A percentile compares a stretch with the other conserved stretches of the same genome.
Evolutionary conservation across 2,888 invertebrate species (phyloP).

Genomic region (Trichopoda pennipes): DNA sequence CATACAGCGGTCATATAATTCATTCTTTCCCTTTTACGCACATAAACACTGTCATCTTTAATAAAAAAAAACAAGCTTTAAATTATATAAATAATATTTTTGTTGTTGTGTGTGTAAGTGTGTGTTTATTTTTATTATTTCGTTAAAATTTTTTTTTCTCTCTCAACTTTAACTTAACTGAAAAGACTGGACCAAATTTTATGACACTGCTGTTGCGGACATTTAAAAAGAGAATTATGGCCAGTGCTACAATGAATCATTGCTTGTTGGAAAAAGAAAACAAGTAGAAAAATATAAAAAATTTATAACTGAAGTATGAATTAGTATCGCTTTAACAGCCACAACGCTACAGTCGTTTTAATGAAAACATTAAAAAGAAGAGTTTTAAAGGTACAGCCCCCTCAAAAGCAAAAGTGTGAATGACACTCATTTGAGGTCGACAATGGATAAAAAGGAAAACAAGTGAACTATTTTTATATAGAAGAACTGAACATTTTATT

Average conservation of each 20-base stretch:
- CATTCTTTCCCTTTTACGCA: conserved; percentile 1
- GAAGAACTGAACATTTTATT: background rate
- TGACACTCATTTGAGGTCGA: conserved; percentile 31
- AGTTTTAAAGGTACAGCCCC: conserved; percentile 32
- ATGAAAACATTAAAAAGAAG: background rate
- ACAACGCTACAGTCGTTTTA: background rate
- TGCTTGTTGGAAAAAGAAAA: background rate
- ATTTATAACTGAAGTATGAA: no score
- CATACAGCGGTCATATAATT: conserved; percentile 48
- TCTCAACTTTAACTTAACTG: background rate
- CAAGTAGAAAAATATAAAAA: background rate
- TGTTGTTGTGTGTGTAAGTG: no score
- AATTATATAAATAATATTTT: conserved; percentile 56
- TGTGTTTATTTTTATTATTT: background rate
- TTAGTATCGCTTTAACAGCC: conserved; percentile 20
- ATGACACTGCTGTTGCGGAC: conserved; percentile 61
- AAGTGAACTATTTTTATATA: background rate
- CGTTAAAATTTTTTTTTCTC: background rate
- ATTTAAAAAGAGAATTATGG: conserved; percentile 68
- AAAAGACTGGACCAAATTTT: conserved; percentile 37
- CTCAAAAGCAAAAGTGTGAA: conserved; percentile 33
- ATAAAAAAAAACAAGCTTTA: background rate
- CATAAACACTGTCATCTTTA: background rate
- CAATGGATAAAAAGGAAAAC: background rate
- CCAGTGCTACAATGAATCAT: conserved; percentile 54